Evolutionary conservation across 2,113 vertebrate species (phyloP).

Genomic region (Lycaon pictus): DNA sequence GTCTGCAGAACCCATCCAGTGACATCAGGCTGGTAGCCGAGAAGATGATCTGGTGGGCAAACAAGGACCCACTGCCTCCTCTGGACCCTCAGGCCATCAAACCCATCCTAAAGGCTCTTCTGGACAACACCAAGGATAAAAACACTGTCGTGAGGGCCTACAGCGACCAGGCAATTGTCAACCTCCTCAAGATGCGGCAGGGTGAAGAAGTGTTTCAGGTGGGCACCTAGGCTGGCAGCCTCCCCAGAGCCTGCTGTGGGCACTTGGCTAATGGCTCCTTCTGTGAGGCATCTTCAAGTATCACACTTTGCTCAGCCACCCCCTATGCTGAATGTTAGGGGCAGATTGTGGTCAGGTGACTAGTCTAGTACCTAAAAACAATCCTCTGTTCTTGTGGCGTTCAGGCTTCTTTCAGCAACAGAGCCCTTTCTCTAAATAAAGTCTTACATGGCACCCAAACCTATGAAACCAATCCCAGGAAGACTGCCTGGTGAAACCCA

Average conservation of each 20-base stretch:
- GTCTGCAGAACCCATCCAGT: slow-evolving; percentile 98
- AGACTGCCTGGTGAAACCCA: background rate
- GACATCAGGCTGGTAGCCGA: slow-evolving; percentile 97
- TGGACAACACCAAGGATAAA: slow-evolving; percentile 99
- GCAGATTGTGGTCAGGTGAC: background rate
- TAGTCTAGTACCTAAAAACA: background rate
- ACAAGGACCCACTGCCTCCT: slow-evolving; percentile 90
- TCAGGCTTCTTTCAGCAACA: background rate
- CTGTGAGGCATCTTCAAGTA: background rate
- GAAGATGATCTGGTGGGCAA: slow-evolving; percentile 98
- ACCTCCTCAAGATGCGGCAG: slow-evolving; percentile 93
- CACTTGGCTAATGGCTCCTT: background rate
- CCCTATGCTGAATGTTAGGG: background rate
- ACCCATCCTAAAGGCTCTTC: slow-evolving; percentile 95
- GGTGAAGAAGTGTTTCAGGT: slow-evolving; percentile 96
- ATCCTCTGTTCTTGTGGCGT: background rate
- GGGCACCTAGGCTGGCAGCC: background rate
- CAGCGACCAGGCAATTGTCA: slow-evolving; percentile 97
- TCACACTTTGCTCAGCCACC: background rate
- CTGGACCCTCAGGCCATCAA: slow-evolving; percentile 93
- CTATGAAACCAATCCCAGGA: background rate
- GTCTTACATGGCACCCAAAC: background rate
- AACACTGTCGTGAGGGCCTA: slow-evolving; percentile 97
- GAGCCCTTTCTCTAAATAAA: background rate
- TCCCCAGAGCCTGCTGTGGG: fast-evolving